phyloP scores from a whole-genome alignment of 1,140 invertebrate genomes.

The Hetaerina americana region DNA sequence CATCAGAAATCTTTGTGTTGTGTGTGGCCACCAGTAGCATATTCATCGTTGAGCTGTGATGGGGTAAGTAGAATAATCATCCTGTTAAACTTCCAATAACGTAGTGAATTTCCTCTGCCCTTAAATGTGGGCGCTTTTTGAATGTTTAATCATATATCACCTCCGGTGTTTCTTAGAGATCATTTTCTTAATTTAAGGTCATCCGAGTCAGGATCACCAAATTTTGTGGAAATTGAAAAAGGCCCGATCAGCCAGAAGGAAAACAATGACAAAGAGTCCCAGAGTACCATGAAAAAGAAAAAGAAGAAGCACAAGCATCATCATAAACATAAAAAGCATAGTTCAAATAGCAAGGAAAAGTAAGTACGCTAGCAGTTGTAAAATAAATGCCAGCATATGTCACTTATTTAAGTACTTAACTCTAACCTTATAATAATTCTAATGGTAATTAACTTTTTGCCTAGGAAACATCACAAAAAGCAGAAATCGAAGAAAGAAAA shows the following conservation, averaged over 20 bases:
- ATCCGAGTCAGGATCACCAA: not conserved
- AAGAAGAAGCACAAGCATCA: slow-evolving; percentile 43
- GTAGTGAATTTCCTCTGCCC: too few relatives aligned
- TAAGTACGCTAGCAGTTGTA: slow-evolving; percentile 18
- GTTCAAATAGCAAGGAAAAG: slow-evolving; percentile 27
- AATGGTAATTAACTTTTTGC: slow-evolving; percentile 10
- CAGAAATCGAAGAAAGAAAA: slow-evolving; percentile 13
- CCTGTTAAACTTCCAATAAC: too few relatives aligned
- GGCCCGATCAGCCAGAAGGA: not conserved
- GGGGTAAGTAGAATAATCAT: too few relatives aligned
- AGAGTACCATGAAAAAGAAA: slow-evolving; percentile 27
- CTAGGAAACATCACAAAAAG: slow-evolving; percentile 29
- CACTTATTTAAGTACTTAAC: not conserved
- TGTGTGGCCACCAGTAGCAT: too few relatives aligned
- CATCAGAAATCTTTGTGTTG: too few relatives aligned
- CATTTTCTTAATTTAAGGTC: not conserved
- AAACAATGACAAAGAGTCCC: not conserved
- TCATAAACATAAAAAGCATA: slow-evolving; percentile 37
- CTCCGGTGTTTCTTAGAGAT: too few relatives aligned
- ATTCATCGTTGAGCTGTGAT: too few relatives aligned
- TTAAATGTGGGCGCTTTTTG: too few relatives aligned
- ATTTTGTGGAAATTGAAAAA: not conserved
- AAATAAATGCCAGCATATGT: not conserved
- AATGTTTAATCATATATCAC: too few relatives aligned
- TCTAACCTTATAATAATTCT: too few relatives aligned